Evolutionary conservation across 2,113 vertebrate species (phyloP).

Genomic region (Hoplias malabaricus): DNA sequence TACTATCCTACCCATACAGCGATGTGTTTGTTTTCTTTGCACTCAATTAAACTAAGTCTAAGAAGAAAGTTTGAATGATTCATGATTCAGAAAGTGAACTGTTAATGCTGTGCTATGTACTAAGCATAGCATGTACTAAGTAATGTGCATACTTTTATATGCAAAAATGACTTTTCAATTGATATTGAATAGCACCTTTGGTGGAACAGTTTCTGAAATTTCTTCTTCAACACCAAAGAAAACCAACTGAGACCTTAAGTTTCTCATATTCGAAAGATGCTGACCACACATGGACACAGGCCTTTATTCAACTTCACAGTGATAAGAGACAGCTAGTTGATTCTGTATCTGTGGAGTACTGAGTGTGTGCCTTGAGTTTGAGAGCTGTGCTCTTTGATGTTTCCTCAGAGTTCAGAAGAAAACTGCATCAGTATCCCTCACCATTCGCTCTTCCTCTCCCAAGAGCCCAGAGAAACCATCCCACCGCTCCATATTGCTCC

Average conservation of each 20-base stretch:
- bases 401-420: slow-evolving; percentile 88
- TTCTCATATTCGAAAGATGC: no score
- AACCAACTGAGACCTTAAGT: no score
- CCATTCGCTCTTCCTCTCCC: slow-evolving; percentile 88
- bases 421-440: slow-evolving; percentile 91
- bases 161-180: no score
- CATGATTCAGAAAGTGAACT: neutral
- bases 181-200: no score
- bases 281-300: no score
- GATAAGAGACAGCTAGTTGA: neutral
- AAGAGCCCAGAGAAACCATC: slow-evolving; percentile 75
- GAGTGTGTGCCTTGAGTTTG: neutral
- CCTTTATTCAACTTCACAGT: no score
- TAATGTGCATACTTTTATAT: neutral
- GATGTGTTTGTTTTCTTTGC: neutral
- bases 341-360: neutral
- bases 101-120: neutral
- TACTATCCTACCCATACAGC: neutral
- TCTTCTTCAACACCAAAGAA: no score
- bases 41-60: neutral
- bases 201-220: no score
- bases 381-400: slow-evolving; percentile 19
- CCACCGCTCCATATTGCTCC: slow-evolving; percentile 87
- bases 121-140: no score
- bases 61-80: neutral